Conservation (phyloP, 2,888 invertebrate species). For the Aspidapion aeneum region DNA sequence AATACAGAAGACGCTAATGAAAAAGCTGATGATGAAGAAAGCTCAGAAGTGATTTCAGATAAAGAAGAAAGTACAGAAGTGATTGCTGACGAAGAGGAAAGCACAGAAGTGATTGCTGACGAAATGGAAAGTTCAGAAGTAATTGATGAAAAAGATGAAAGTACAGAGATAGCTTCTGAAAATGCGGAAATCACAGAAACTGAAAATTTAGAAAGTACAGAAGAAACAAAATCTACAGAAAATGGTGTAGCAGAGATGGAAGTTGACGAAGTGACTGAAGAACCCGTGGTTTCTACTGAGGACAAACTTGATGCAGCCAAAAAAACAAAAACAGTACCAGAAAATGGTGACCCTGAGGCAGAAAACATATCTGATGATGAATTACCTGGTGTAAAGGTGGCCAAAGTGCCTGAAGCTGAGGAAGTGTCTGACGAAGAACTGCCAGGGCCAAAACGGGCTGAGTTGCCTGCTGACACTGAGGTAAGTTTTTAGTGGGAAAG, state of each 20-base stretch:
- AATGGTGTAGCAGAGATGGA: no score
- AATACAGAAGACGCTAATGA: neutral
- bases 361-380: slow-evolving; percentile 86
- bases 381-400: slow-evolving; percentile 66
- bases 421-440: slow-evolving; percentile 77
- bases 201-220: neutral
- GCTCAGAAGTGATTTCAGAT: neutral
- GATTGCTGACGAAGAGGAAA: neutral
- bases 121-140: neutral
- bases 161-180: neutral
- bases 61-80: no score
- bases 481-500: slow-evolving; percentile 44
- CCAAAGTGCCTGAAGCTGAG: slow-evolving; percentile 79
- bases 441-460: slow-evolving; percentile 68
- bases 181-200: neutral
- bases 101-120: neutral
- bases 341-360: slow-evolving; percentile 68
- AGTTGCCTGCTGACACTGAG: slow-evolving; percentile 69
- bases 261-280: no score
- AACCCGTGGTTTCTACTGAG: no score
- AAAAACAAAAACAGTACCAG: no score
- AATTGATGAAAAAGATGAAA: neutral
- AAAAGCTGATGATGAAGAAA: neutral
- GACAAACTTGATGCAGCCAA: neutral
- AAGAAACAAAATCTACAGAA: no score